Evolutionary conservation across 2,888 invertebrate species (phyloP).

Genomic region (Metopia argyrocephala): DNA sequence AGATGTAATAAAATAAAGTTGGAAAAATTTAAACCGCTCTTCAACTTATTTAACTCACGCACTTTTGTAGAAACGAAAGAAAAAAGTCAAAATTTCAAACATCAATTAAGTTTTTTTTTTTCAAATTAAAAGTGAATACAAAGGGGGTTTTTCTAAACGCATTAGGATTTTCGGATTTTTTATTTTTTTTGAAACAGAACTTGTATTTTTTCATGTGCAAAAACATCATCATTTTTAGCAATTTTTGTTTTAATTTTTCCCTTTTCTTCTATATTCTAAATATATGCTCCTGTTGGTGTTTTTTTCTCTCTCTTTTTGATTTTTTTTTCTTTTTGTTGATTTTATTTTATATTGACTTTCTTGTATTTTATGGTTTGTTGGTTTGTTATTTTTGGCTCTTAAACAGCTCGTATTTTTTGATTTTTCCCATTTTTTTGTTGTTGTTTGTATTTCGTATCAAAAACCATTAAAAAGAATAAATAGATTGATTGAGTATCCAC

Average conservation of each 20-base stretch:
- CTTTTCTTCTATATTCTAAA: not conserved
- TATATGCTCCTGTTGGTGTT: too few relatives aligned
- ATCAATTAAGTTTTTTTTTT: conserved; percentile 41
- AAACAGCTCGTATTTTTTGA: not conserved
- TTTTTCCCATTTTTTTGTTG: not conserved
- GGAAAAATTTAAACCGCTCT: too few relatives aligned
- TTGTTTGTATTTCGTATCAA: conserved; percentile 21
- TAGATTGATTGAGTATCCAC: too few relatives aligned
- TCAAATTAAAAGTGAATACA: not conserved
- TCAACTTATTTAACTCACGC: too few relatives aligned
- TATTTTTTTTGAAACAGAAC: too few relatives aligned
- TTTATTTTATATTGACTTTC: too few relatives aligned
- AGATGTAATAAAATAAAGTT: too few relatives aligned
- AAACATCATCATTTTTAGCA: conserved; percentile 27
- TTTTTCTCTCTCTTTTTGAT: too few relatives aligned
- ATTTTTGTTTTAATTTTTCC: not conserved
- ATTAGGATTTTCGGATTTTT: too few relatives aligned
- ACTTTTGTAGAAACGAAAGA: conserved; percentile 24
- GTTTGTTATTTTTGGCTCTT: conserved; percentile 54
- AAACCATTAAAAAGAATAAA: conserved; percentile 46
- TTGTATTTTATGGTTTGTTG: conserved; percentile 29
- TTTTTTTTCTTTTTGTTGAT: too few relatives aligned
- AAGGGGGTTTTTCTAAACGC: too few relatives aligned
- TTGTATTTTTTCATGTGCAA: conserved; percentile 39
- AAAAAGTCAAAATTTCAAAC: conserved; percentile 31